Evolutionary conservation across 2,797 vertebrate species (phyloP), one percentile per base, ranked within the genome.

Genomic region (Xenopus petersii): DNA sequence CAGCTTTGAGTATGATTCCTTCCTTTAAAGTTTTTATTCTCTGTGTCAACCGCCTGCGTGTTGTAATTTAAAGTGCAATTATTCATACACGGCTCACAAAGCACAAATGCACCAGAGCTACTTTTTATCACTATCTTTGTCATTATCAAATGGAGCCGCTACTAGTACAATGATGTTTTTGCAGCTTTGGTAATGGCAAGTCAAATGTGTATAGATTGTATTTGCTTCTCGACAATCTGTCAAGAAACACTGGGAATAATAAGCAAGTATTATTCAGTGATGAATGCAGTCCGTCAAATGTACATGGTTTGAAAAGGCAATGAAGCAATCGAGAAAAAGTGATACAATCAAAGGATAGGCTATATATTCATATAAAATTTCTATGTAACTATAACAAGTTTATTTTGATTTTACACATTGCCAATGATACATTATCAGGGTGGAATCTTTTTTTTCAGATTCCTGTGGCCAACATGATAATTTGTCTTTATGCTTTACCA

Each of bases 121-220:
- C 71, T 74, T 79, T 70, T 74, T 67, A 70, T 61, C 46, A 12
- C 46, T 74, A 78, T 78, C 76, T 74, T 60, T 79, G 71, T 74
- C 77, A 74, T 74, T 74, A 79, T 79, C 77, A 79, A 74, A 79
- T 79, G 77, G 36, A 79, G 71, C 71, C 74, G 61, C 61, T 65
- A 6, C 55, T 26, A 26, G 46, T 68, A 74, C 76, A 79, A 79
- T 79, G 67, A 36, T 47, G 42, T 21, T 64, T 74, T 56, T 17
- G 49, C 47, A 46, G 71, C 47, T 74, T 59, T 66, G 11, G 36
- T 61, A 74, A 79, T 70, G 67, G 30, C 66, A 64, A 74, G 71
- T 47, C 60, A 74, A 74, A 79, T 74, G 56, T 70, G 47, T 74
- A 73, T 61, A 30, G 66, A 74, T 64, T 55, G 30, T 55, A 36